Evolutionary conservation across 2,797 vertebrate species (phyloP).

Genomic region (Geotrypetes seraphini): DNA sequence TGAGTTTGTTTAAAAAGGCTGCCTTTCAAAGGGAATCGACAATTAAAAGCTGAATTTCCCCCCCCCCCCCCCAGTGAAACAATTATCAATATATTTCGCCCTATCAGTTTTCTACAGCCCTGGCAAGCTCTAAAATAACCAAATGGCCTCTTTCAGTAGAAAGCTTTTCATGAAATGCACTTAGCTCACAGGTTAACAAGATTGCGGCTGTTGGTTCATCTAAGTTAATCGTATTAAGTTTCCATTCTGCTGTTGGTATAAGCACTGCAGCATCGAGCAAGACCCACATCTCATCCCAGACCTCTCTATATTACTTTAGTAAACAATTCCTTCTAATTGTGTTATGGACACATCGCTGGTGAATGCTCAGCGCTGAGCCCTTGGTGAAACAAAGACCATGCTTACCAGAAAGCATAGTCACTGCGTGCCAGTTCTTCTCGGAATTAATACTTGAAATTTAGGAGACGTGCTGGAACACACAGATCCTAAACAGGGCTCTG

Average conservation of each 20-base stretch:
- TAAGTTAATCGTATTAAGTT: background rate
- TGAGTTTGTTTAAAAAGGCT: too few relatives aligned
- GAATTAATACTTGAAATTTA: too few relatives aligned
- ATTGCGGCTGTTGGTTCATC: background rate
- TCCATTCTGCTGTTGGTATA: background rate
- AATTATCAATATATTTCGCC: too few relatives aligned
- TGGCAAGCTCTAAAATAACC: too few relatives aligned
- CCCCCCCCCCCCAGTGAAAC: too few relatives aligned
- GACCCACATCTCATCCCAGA: conserved; percentile 5
- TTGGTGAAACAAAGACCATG: background rate
- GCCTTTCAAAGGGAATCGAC: too few relatives aligned
- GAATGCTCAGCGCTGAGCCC: background rate
- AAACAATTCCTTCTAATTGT: conserved; percentile 6
- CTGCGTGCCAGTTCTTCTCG: background rate
- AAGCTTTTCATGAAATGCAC: too few relatives aligned
- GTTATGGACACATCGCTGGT: background rate
- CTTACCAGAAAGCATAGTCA: background rate
- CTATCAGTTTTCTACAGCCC: too few relatives aligned
- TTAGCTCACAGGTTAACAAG: background rate
- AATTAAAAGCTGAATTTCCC: too few relatives aligned
- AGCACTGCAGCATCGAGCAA: conserved; percentile 1
- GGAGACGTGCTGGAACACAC: too few relatives aligned
- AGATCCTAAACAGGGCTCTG: too few relatives aligned
- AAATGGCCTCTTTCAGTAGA: too few relatives aligned
- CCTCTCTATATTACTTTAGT: conserved; percentile 2